Evolutionary conservation across 2,888 invertebrate species (phyloP).

Genomic region (Eupithecia subfuscata): DNA sequence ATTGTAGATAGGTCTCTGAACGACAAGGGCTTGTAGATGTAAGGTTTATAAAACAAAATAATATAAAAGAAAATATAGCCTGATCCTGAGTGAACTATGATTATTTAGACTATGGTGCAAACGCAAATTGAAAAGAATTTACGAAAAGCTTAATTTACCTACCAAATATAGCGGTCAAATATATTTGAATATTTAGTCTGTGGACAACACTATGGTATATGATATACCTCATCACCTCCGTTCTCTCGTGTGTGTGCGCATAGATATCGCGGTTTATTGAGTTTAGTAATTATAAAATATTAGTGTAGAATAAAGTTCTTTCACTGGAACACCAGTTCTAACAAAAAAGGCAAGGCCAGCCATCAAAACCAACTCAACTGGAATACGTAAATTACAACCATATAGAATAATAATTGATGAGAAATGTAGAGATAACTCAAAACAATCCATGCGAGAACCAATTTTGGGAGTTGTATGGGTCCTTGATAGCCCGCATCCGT

Average conservation of each 20-base stretch:
- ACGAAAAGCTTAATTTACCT: background rate
- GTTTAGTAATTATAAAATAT: too few species aligned
- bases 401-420: background rate
- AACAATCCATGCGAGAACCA: background rate
- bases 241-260: too few species aligned
- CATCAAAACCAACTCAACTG: background rate
- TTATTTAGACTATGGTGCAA: background rate
- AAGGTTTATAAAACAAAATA: background rate
- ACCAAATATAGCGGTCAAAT: background rate
- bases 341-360: background rate
- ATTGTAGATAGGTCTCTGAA: background rate
- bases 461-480: constrained; percentile 25
- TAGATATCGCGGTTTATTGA: too few species aligned
- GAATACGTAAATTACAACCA: background rate
- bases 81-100: background rate
- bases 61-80: background rate
- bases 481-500: constrained; percentile 43
- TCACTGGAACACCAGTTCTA: too few species aligned
- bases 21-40: background rate
- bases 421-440: background rate
- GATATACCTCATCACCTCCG: too few species aligned
- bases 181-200: too few species aligned
- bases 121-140: background rate
- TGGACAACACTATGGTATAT: too few species aligned
- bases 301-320: too few species aligned